These are phyloP conservation scores for Erebia palarica DNA, from an alignment of 2,888 invertebrate species.

Conservation along the genomic window DNA sequence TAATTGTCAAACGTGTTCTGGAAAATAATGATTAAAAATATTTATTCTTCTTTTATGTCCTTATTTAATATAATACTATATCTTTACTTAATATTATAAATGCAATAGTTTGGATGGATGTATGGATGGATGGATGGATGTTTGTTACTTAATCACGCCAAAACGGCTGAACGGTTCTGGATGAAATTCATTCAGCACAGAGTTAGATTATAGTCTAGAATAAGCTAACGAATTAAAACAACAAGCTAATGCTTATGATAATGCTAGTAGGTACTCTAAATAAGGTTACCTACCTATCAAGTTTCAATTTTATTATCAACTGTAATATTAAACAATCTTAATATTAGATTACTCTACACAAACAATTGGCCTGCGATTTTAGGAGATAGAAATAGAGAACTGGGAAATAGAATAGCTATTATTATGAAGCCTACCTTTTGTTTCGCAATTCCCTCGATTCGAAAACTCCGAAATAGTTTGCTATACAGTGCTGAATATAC, in stretches of 20 bases:
- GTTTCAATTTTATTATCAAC: background rate
- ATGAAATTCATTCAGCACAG: no score
- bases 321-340: no score
- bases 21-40: background rate
- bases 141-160: no score
- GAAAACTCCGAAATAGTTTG: slow-evolving; percentile 4
- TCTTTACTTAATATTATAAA: no score
- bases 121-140: no score
- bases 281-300: background rate
- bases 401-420: slow-evolving; percentile 3
- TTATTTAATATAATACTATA: no score
- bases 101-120: no score
- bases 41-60: no score
- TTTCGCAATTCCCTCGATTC: slow-evolving; percentile 9
- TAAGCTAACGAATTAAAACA: no score
- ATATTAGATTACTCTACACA: background rate
- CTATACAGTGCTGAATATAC: background rate
- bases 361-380: background rate
- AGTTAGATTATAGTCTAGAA: no score
- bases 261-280: background rate
- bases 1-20: background rate
- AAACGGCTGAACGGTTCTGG: no score
- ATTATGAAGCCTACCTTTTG: slow-evolving; percentile 4
- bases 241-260: no score
- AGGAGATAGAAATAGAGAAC: background rate